Evolutionary conservation across 35 echinoderm and acorn worm species (phyloP).

Genomic region (Eucidaris tribuloides): DNA sequence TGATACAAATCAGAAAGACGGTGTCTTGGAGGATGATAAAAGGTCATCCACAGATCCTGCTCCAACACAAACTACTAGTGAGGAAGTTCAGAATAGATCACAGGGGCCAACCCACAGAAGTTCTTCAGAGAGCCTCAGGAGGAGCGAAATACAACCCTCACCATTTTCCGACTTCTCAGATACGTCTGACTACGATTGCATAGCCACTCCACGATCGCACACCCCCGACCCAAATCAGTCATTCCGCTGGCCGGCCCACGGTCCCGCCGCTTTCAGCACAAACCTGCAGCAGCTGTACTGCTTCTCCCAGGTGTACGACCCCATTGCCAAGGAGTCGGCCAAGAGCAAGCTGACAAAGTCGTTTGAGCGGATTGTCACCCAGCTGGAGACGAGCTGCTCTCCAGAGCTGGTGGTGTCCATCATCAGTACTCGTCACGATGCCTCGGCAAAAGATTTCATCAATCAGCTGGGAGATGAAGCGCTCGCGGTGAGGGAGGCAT

Average conservation of each 20-base stretch:
- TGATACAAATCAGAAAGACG: too few relatives aligned
- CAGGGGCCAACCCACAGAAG: too few relatives aligned
- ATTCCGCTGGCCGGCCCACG: background rate
- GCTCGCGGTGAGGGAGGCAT: background rate
- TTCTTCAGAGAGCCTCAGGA: too few relatives aligned
- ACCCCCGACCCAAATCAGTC: background rate
- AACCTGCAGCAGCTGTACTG: slow-evolving; percentile 15
- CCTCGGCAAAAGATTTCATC: slow-evolving; percentile 11
- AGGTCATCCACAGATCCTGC: too few relatives aligned
- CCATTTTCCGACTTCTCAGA: slow-evolving; percentile 4
- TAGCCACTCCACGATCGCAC: background rate
- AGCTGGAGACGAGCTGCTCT: background rate
- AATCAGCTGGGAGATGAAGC: slow-evolving; percentile 19
- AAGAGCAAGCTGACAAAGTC: background rate
- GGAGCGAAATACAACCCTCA: too few relatives aligned
- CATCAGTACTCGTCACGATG: background rate
- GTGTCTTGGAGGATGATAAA: too few relatives aligned
- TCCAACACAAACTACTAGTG: too few relatives aligned
- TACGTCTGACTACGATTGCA: background rate
- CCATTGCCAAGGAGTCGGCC: background rate
- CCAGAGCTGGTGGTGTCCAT: slow-evolving; percentile 8
- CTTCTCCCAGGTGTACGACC: slow-evolving; percentile 22
- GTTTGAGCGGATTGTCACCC: background rate
- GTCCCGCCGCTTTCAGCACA: background rate
- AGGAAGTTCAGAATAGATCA: too few relatives aligned